Evolutionary conservation across 1,140 invertebrate genomes (phyloP).

Genomic region (Pentalonia nigronervosa): DNA sequence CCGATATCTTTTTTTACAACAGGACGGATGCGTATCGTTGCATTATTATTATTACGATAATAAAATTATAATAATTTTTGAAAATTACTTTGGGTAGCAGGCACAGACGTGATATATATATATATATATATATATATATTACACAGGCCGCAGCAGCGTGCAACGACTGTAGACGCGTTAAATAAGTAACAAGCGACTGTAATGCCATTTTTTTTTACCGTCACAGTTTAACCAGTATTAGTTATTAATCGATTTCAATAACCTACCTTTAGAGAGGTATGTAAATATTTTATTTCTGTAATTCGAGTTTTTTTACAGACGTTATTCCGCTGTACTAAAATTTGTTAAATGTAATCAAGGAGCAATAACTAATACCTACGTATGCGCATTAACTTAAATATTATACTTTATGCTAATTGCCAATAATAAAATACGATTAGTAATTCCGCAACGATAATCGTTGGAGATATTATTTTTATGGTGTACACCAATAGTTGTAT

Average conservation of each 20-base stretch:
- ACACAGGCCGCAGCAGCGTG: not conserved
- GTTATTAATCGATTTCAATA: not conserved
- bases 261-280: not conserved
- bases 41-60: not conserved
- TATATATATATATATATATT: not conserved
- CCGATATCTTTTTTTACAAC: not conserved
- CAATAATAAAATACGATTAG: not conserved
- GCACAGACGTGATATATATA: not conserved
- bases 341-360: not conserved
- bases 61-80: not conserved
- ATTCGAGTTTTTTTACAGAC: not conserved
- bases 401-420: not conserved
- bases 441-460: not conserved
- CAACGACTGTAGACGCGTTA: not conserved
- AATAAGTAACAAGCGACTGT: not conserved
- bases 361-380: not conserved
- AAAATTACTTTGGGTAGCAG: not conserved
- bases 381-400: not conserved
- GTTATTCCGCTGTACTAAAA: not conserved
- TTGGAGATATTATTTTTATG: not conserved
- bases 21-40: not conserved
- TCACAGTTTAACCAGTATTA: not conserved
- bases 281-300: not conserved
- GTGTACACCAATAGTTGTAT: not conserved
- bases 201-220: not conserved